Base-by-base conservation (phyloP, 2,113 vertebrate species). In the Nanorana parkeri region DNA sequence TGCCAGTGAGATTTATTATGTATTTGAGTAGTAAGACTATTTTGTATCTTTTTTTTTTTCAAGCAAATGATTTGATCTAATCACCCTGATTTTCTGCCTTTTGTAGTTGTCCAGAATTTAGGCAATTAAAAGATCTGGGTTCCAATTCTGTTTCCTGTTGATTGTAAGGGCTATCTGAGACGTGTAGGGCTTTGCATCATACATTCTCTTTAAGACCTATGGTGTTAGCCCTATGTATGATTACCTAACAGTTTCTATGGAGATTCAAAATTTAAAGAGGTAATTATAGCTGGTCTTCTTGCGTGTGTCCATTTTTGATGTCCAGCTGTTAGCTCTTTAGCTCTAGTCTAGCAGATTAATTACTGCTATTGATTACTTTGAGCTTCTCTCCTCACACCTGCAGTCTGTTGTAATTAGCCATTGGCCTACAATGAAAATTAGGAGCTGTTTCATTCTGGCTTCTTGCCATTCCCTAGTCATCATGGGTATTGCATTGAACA, bases 311-410 rank as follows among this genome's bases (percentile, higher is more conserved):
- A 90, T 94, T 93, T 90, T 93, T 92, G 92, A 93, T 93, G 93
- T 94, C 93, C 93, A 94, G 93, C 93, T 95, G 93, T 94, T 94
- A 94, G 93, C 93, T 94, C 92, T 95, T 94, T 94, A 93, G 93
- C 93, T 92, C 90, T 89, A 94, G 93, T 91, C 93, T 94, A 91
- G 93, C 93, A 94, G 93, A 95, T 95, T 95, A 94, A 94, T 95
- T 95, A 94, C 94, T 91, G 90, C 93, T 94, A 95, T 95, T 94
- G 93, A 94, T 95, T 94, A 94, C 94, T 94, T 92, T 91, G 91
- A 92, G 93, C 91, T 91, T 91, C 89, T 93, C 93, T 94, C 89
- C 93, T 94, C 94, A 94, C 94, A 95, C 94, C 94, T 94, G 94
- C 94, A 94, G 91, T 90, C 93, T 93, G 87, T 90, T 83, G 87